Evolutionary conservation across 1,140 invertebrate species (phyloP).

Genomic region (Adelges cooleyi): DNA sequence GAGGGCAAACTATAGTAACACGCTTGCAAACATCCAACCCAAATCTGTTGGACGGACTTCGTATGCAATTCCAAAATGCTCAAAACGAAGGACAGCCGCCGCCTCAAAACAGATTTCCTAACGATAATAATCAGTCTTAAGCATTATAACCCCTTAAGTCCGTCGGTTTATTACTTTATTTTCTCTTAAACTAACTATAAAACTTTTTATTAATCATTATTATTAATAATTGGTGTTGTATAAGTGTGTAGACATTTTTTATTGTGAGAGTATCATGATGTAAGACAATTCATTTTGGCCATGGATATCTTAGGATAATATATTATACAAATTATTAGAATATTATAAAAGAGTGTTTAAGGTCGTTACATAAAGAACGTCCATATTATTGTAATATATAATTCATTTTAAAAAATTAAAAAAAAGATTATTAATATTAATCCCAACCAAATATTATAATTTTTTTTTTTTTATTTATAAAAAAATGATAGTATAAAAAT

Average conservation of each 20-base stretch:
- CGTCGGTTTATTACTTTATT: neutral
- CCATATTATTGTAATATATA: too few relatives aligned
- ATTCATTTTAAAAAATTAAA: too few relatives aligned
- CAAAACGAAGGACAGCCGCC: neutral
- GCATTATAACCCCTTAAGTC: neutral
- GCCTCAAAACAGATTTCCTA: neutral
- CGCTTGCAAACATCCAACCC: constrained; percentile 7
- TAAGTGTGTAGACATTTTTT: neutral
- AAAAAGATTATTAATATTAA: too few relatives aligned
- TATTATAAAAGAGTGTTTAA: too few relatives aligned
- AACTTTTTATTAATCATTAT: too few relatives aligned
- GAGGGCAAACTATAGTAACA: constrained; percentile 13
- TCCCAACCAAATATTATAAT: too few relatives aligned
- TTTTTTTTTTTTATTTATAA: too few relatives aligned
- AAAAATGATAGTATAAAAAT: too few relatives aligned
- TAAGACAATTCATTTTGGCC: neutral
- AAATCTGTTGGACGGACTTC: neutral
- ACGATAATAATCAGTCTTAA: neutral
- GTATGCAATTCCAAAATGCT: constrained; percentile 9
- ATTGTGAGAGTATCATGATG: neutral
- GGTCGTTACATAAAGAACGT: too few relatives aligned
- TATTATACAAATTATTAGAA: too few relatives aligned
- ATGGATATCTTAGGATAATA: neutral
- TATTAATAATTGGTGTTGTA: neutral
- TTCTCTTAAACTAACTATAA: too few relatives aligned